Percentiles rank a stretch among this genome's conserved stretches.
These are phyloP conservation scores for Drosophila subquinaria DNA, from an alignment of 2,888 invertebrate genomes.

Conservation along the genomic window DNA sequence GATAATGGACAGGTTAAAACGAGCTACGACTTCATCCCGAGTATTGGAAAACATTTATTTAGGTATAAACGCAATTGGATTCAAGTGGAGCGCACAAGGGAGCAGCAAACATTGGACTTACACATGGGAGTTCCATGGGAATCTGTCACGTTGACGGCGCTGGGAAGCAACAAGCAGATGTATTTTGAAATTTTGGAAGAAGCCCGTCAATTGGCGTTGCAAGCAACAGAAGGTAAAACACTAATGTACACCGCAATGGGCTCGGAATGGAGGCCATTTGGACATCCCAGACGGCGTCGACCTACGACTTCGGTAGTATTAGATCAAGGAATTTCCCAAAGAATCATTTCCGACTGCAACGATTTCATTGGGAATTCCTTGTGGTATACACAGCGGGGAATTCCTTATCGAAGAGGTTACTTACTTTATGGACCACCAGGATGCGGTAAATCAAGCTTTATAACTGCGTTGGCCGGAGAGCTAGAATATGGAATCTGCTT, in stretches of 20 bases:
- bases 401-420: slow-evolving; percentile 90
- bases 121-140: slow-evolving; percentile 98
- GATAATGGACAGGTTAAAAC: slow-evolving; percentile 96
- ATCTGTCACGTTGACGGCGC: slow-evolving; percentile 95
- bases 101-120: slow-evolving; percentile 97
- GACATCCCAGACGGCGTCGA: slow-evolving; percentile 94
- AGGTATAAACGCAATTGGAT: slow-evolving; percentile 95
- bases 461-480: slow-evolving; percentile 97
- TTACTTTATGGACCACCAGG: slow-evolving; percentile 98
- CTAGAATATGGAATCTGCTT: slow-evolving; percentile 98
- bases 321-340: slow-evolving; percentile 91
- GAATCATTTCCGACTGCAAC: slow-evolving; percentile 92
- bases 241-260: slow-evolving; percentile 91
- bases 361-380: slow-evolving; percentile 95
- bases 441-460: slow-evolving; percentile 98
- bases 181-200: slow-evolving; percentile 97
- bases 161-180: slow-evolving; percentile 93
- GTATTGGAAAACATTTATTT: slow-evolving; percentile 94
- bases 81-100: slow-evolving; percentile 95
- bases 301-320: slow-evolving; percentile 96
- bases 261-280: slow-evolving; percentile 98
- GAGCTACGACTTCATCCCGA: slow-evolving; percentile 97
- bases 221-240: slow-evolving; percentile 85
- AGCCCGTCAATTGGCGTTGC: slow-evolving; percentile 84
- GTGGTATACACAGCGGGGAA: slow-evolving; percentile 96